phyloP scores from a whole-genome alignment of 23 tunicate species.

The Trididemnum clinides region DNA sequence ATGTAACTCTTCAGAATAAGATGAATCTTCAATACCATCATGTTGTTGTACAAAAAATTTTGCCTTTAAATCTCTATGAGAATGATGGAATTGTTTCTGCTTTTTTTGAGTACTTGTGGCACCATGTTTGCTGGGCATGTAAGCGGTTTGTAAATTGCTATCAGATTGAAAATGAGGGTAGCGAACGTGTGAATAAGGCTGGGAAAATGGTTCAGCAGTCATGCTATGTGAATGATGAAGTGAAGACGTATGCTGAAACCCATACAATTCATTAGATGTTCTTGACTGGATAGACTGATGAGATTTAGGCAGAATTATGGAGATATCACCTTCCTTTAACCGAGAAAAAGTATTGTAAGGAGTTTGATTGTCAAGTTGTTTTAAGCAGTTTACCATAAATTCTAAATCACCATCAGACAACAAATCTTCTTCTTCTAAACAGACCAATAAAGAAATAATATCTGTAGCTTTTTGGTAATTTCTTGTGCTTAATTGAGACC shows the following conservation, averaged over 20 bases:
- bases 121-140: too few relatives aligned
- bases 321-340: slow-evolving; percentile 17
- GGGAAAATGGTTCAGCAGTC: too few relatives aligned
- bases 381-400: slow-evolving; percentile 22
- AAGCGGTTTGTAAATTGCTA: too few relatives aligned
- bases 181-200: too few relatives aligned
- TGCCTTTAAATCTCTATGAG: too few relatives aligned
- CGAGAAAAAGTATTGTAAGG: slow-evolving; percentile 24
- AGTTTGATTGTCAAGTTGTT: slow-evolving; percentile 32
- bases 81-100: too few relatives aligned
- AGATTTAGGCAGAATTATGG: slow-evolving; percentile 16
- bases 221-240: not conserved
- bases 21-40: not conserved
- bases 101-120: too few relatives aligned
- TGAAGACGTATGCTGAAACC: not conserved
- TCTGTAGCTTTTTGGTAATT: slow-evolving; percentile 37
- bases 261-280: not conserved
- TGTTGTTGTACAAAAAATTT: too few relatives aligned
- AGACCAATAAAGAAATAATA: slow-evolving; percentile 24
- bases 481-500: slow-evolving; percentile 1
- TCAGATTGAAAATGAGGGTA: too few relatives aligned
- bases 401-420: slow-evolving; percentile 48
- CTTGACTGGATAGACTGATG: slow-evolving; percentile 7
- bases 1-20: not conserved
- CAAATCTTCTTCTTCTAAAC: slow-evolving; percentile 72